A percentile compares a stretch with the other conserved stretches of the same genome.
These are phyloP conservation scores for Gryon sp. DNA, from an alignment of 1,140 invertebrate species.

Conservation along the genomic window DNA sequence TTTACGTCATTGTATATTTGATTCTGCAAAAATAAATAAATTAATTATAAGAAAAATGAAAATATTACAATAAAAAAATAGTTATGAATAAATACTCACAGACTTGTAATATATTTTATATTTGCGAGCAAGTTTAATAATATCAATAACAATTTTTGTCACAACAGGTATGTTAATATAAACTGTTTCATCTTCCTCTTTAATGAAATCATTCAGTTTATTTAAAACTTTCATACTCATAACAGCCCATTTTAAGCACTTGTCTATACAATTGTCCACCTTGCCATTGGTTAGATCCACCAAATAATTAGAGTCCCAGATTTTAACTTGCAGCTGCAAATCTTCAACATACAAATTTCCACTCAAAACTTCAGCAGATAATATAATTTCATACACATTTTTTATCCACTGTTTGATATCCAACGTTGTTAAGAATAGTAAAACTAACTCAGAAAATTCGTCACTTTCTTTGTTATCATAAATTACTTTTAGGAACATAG, in stretches of 20 bases:
- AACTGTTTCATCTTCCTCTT: conserved; percentile 56
- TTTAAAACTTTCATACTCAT: conserved; percentile 71
- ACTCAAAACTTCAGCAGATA: conserved; percentile 71
- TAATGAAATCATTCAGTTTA: conserved; percentile 62
- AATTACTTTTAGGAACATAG: conserved; percentile 76
- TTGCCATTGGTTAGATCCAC: conserved; percentile 60
- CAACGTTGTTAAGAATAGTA: conserved; percentile 65
- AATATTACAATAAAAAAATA: too few relatives aligned
- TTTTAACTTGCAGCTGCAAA: conserved; percentile 57
- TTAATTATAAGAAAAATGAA: too few relatives aligned
- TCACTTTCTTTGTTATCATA: conserved; percentile 59
- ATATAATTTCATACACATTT: conserved; percentile 64
- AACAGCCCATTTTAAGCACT: conserved; percentile 73
- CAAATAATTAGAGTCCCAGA: conserved; percentile 48
- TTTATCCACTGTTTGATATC: conserved; percentile 70
- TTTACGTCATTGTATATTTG: conserved; percentile 65
- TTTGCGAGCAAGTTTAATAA: conserved; percentile 47
- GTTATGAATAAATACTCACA: conserved; percentile 47
- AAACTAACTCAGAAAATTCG: conserved; percentile 54
- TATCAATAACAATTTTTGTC: conserved; percentile 37
- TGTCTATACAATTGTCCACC: conserved; percentile 64
- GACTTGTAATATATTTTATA: conserved; percentile 38
- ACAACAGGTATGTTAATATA: conserved; percentile 50
- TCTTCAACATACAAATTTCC: conserved; percentile 68
- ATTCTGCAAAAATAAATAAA: conserved; percentile 66